Conservation (phyloP, 2,888 invertebrate genomes). For the Hipparchia sbordonii region DNA sequence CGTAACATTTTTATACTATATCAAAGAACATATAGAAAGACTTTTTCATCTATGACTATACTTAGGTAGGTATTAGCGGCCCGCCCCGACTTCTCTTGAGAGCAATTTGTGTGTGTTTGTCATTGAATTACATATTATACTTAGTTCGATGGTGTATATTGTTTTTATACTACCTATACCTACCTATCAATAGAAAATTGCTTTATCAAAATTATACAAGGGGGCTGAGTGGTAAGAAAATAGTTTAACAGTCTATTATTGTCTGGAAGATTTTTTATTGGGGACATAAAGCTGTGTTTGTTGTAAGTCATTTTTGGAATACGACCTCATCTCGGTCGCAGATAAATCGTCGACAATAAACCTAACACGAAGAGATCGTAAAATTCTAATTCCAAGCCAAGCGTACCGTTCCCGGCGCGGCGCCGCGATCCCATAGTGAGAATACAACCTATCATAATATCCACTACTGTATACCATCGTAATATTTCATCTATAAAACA, state of each 20-base stretch:
- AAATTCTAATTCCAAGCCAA: slow-evolving; percentile 77
- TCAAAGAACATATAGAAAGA: no score
- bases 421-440: slow-evolving; percentile 27
- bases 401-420: slow-evolving; percentile 48
- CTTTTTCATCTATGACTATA: no score
- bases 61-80: no score
- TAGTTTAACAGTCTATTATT: slow-evolving; percentile 10
- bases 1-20: no score
- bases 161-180: no score
- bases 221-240: slow-evolving; percentile 1
- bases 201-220: not conserved
- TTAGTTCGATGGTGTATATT: no score
- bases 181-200: no score
- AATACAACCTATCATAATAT: slow-evolving; percentile 44
- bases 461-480: slow-evolving; percentile 30
- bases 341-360: slow-evolving; percentile 78
- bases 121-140: no score
- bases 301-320: slow-evolving; percentile 78
- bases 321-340: slow-evolving; percentile 77
- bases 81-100: no score
- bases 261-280: slow-evolving; percentile 50
- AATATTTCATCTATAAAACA: not conserved
- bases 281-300: slow-evolving; percentile 75
- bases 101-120: no score
- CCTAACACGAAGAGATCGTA: slow-evolving; percentile 81